Evolutionary conservation across 2,888 invertebrate species (phyloP).

Genomic region (Rapana venosa): DNA sequence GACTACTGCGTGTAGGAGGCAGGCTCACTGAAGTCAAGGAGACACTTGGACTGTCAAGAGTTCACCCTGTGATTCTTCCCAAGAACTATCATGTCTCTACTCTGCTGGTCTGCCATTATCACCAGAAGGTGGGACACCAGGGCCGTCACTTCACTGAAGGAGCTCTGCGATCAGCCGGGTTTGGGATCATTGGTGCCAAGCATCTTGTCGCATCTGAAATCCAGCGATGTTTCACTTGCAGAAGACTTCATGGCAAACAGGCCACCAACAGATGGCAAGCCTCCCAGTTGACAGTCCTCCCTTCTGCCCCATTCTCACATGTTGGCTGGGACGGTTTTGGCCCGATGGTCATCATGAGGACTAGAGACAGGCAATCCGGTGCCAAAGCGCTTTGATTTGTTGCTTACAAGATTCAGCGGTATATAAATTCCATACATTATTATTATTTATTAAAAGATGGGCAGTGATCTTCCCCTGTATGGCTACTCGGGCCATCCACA

Average conservation of each 20-base stretch:
- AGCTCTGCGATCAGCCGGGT: constrained; percentile 47
- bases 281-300: constrained; percentile 49
- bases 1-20: constrained; percentile 31
- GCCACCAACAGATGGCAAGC: constrained; percentile 52
- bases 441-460: too few species aligned
- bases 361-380: constrained; percentile 48
- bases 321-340: constrained; percentile 55
- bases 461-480: constrained; percentile 55
- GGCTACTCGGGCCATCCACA: constrained; percentile 53
- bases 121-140: constrained; percentile 51
- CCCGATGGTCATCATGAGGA: constrained; percentile 50
- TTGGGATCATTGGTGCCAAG: constrained; percentile 53
- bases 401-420: too few species aligned
- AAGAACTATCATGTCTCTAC: constrained; percentile 44
- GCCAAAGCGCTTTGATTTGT: too few species aligned
- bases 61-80: constrained; percentile 20
- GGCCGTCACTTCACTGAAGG: constrained; percentile 55
- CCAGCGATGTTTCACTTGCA: constrained; percentile 47
- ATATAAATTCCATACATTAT: too few species aligned
- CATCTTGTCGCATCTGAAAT: constrained; percentile 44
- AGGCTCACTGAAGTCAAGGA: constrained; percentile 11
- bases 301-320: constrained; percentile 49
- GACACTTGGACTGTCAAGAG: neutral
- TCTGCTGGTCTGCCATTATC: constrained; percentile 47
- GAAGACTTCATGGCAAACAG: constrained; percentile 46